Conservation (phyloP, 2,888 invertebrate species). For the Stramonita haemastoma region DNA sequence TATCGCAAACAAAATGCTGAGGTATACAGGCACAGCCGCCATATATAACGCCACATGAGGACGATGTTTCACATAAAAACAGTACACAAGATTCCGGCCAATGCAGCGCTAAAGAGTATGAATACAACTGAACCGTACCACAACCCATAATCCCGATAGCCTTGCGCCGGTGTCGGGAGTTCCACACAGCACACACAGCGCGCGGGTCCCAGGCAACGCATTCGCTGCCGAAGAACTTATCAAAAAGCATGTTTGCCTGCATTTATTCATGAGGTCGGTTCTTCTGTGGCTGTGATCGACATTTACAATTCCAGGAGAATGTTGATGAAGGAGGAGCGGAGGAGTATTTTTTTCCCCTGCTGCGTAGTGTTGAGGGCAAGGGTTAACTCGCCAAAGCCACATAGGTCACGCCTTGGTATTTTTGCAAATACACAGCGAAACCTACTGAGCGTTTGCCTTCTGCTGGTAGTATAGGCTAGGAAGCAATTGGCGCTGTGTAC, state of each 20-base stretch:
- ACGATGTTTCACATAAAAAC: constrained; percentile 51
- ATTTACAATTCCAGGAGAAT: constrained; percentile 20
- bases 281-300: constrained; percentile 12
- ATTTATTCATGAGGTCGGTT: constrained; percentile 25
- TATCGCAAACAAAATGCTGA: constrained; percentile 54
- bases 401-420: constrained; percentile 36
- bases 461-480: neutral
- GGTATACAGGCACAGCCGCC: constrained; percentile 53
- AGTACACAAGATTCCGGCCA: constrained; percentile 45
- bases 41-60: constrained; percentile 54
- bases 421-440: constrained; percentile 32
- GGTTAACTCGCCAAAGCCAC: constrained; percentile 43
- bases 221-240: constrained; percentile 12
- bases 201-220: neutral
- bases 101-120: constrained; percentile 48
- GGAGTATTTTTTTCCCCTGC: constrained; percentile 19
- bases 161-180: constrained; percentile 40
- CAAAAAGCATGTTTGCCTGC: constrained; percentile 16
- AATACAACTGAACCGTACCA: constrained; percentile 49
- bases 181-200: constrained; percentile 32
- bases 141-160: constrained; percentile 43
- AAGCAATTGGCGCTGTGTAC: neutral
- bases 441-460: constrained; percentile 1
- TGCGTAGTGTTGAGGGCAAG: constrained; percentile 39
- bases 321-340: constrained; percentile 28